Evolutionary conservation across 2,113 vertebrate species (phyloP), one percentile per base, ranked within the genome.

Genomic region (Benitochromis conjunctus): DNA sequence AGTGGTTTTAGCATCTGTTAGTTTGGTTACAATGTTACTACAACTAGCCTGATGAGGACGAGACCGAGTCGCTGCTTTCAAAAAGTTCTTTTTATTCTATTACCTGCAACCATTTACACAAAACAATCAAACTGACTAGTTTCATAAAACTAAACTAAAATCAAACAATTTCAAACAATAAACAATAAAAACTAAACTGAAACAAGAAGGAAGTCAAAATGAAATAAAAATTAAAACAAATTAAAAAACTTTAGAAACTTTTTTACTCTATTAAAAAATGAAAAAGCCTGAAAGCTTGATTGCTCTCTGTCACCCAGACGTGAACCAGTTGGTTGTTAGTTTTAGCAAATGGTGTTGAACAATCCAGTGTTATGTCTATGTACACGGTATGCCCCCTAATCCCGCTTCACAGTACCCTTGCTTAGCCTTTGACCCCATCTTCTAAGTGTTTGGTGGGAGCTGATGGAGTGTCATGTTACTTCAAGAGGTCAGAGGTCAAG

Each of bases 391-490:
- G 92, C 80, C n/a, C 6, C 58, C 83, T 91, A 92, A 94, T 92
- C 91, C 82, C 21, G 79, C 46, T 69, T 85, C 83, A 80, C 93
- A 91, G 93, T 87, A 80, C 86, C 88, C 89, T 89, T 38, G 36
- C 83, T 88, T 92, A 90, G 29, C 92, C 95, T 95, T 79, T 94
- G 93, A 95, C 93, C 94, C 82, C 56, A 2, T 76, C 89, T 41
- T 85, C 84, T 91, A 89, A 93, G 92, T 83, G 87, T 92, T 91
- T 82, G 91, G 84, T 93, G 87, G 92, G 86, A 92, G 78, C 86
- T 90, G 83, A 91, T 82, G 78, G 82, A 86, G 92, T 88, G 88
- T 94, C 95, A 87, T 90, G 88, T 93, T 93, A 93, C 91, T 89
- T 83, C 7, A 31, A 36, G 66, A 78, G 92, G 91, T 94, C 89